These are phyloP conservation scores for Harpagoxenus sublaevis DNA, from an alignment of 2,888 invertebrate species.

Conservation along the genomic window DNA sequence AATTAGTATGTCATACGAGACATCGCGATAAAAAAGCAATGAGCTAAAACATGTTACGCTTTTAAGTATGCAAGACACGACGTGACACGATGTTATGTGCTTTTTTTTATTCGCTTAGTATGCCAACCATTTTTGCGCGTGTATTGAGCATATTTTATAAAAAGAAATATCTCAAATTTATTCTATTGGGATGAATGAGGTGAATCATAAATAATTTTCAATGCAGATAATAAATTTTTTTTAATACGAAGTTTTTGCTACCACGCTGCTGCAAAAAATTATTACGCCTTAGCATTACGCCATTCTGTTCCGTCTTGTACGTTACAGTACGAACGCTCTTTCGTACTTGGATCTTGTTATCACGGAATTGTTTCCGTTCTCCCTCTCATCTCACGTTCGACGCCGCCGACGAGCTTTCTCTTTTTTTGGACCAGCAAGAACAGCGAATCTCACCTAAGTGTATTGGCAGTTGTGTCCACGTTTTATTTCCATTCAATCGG, in stretches of 20 bases:
- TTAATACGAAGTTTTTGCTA: not conserved
- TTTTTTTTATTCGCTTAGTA: slow-evolving; percentile 42
- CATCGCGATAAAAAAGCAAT: slow-evolving; percentile 22
- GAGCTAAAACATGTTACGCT: slow-evolving; percentile 16
- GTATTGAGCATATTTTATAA: not conserved
- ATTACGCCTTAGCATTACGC: slow-evolving; percentile 52
- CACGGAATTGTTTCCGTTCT: slow-evolving; percentile 78
- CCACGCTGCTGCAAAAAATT: not conserved
- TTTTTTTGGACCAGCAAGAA: slow-evolving; percentile 43
- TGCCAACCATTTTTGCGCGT: slow-evolving; percentile 20
- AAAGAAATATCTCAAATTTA: slow-evolving; percentile 26
- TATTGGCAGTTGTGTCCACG: slow-evolving; percentile 81
- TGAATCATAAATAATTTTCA: slow-evolving; percentile 3
- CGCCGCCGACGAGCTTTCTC: not conserved
- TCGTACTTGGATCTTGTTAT: slow-evolving; percentile 76
- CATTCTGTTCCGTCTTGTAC: slow-evolving; percentile 38
- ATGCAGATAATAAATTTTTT: not conserved
- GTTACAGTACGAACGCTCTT: slow-evolving; percentile 35
- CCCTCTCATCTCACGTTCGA: slow-evolving; percentile 45
- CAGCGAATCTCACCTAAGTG: slow-evolving; percentile 77
- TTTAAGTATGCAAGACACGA: slow-evolving; percentile 41
- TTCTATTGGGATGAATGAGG: not conserved
- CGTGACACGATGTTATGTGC: not conserved
- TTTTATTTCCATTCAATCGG: slow-evolving; percentile 82
- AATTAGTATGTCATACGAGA: slow-evolving; percentile 35